phyloP scores from a whole-genome alignment of 2,888 invertebrate genomes.

The Xestia ashworthii region DNA sequence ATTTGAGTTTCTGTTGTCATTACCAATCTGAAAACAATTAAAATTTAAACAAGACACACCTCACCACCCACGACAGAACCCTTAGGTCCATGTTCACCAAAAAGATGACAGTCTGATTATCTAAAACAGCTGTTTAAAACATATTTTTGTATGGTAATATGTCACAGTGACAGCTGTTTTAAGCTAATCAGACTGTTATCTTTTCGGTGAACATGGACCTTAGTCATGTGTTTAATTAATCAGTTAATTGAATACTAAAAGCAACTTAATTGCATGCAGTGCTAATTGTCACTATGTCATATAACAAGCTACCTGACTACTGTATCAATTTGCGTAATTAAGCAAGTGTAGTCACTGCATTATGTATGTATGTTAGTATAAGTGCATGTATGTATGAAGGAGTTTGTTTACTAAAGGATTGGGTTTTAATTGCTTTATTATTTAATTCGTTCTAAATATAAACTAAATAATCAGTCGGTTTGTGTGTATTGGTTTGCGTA shows the following conservation, averaged over 20 bases:
- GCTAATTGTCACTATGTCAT: constrained; percentile 58
- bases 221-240: constrained; percentile 22
- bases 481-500: neutral
- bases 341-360: constrained; percentile 32
- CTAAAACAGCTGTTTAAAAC: no score
- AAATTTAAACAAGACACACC: constrained; percentile 16
- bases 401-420: constrained; percentile 16
- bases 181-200: no score
- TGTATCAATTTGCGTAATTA: constrained; percentile 62
- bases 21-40: constrained; percentile 3
- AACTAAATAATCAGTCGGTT: neutral
- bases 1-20: no score
- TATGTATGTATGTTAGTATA: constrained; percentile 28
- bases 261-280: constrained; percentile 44
- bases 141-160: no score
- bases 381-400: constrained; percentile 15
- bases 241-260: constrained; percentile 56
- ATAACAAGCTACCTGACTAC: constrained; percentile 38
- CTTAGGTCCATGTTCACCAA: no score
- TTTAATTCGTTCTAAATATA: constrained; percentile 10
- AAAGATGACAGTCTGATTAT: no score
- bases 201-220: no score
- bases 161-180: no score
- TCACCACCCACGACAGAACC: constrained; percentile 7
- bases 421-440: constrained; percentile 49